Percentiles rank a stretch among this genome's conserved stretches.
Conservation (phyloP, 2,888 invertebrate genomes). For the Standfussiana lucernea region DNA sequence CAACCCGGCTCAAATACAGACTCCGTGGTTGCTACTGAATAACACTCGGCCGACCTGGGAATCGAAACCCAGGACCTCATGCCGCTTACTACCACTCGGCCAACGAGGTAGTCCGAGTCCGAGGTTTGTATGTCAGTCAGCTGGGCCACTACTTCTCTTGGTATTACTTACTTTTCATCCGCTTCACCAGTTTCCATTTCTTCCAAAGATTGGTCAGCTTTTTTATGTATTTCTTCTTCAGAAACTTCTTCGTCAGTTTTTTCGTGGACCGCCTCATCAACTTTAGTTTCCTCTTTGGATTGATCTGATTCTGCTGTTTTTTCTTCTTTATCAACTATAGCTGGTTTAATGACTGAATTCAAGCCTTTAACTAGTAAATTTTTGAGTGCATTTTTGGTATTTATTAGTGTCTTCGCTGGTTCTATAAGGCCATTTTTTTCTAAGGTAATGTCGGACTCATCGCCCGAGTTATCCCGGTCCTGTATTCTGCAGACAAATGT, state of each 20-base stretch:
- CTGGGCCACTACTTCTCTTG: neutral
- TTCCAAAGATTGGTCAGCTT: neutral
- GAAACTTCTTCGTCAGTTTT: neutral
- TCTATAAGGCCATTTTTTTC: neutral
- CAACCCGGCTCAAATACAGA: no score
- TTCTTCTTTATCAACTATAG: neutral
- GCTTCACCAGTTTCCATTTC: neutral
- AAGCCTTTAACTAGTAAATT: neutral
- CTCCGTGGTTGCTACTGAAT: no score
- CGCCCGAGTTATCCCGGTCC: neutral
- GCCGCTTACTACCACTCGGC: no score
- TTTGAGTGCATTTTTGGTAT: neutral
- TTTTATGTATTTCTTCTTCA: neutral
- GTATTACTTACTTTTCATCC: conserved; percentile 1
- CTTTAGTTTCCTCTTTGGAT: neutral
- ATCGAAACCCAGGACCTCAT: no score
- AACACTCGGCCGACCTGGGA: no score
- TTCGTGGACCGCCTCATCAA: neutral
- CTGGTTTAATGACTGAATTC: neutral
- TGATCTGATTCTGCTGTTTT: neutral
- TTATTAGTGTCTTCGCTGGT: neutral
- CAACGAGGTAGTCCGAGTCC: no score
- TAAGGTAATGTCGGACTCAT: neutral
- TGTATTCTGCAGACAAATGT: neutral
- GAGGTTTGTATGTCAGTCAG: no score